Conservation (phyloP, 2,113 vertebrate genomes). For the Anser cygnoides region DNA sequence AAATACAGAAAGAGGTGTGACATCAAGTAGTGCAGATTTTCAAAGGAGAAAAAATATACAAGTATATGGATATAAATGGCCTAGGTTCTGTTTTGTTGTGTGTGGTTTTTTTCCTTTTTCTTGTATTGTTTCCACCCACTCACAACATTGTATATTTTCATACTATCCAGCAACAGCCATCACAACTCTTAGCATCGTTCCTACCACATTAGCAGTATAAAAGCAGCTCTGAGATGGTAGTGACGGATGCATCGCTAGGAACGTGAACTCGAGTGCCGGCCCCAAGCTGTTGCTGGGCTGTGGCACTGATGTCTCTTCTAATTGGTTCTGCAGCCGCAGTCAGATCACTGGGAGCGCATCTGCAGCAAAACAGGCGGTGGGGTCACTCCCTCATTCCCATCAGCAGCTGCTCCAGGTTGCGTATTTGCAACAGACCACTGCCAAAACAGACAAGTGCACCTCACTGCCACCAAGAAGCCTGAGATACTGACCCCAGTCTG, state of each 20-base stretch:
- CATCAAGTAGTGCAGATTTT: not conserved
- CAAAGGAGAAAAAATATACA: not conserved
- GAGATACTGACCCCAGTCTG: not conserved
- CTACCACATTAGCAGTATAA: not conserved
- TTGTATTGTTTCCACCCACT: not conserved
- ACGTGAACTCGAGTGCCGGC: not conserved
- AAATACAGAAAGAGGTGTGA: not conserved
- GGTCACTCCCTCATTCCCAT: not conserved
- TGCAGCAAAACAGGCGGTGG: not conserved
- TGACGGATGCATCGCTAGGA: not conserved
- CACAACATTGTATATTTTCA: not conserved
- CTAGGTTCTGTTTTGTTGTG: not conserved
- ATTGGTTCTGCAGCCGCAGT: not conserved
- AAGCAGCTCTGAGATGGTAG: not conserved
- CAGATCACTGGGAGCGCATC: not conserved
- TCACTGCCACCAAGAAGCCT: not conserved
- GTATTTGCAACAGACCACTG: not conserved
- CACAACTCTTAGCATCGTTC: not conserved
- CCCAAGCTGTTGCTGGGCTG: not conserved
- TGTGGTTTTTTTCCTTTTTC: not conserved
- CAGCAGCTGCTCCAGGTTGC: not conserved
- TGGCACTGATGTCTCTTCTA: not conserved
- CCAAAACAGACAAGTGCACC: not conserved
- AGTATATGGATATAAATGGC: not conserved
- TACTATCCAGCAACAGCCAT: not conserved